Conservation (phyloP, 2,797 vertebrate species). For the Darevskia mixta region DNA sequence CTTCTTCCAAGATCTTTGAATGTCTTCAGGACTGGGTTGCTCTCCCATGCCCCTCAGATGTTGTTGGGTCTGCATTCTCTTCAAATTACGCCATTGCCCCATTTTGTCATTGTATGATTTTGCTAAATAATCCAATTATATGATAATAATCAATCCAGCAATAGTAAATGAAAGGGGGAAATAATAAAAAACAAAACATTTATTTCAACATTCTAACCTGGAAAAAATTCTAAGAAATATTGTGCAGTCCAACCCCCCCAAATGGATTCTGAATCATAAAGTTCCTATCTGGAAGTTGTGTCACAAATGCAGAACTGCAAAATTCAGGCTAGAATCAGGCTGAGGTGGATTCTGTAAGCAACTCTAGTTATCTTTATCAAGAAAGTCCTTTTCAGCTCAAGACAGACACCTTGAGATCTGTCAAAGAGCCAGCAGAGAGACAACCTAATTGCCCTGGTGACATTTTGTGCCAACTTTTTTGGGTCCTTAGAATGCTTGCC, state of each 20-base stretch:
- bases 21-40: not conserved
- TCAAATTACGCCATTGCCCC: not conserved
- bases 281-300: not conserved
- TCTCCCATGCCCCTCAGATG: too few relatives aligned
- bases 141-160: too few relatives aligned
- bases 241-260: not conserved
- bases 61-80: not conserved
- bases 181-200: too few relatives aligned
- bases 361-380: too few relatives aligned
- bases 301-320: not conserved
- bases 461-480: not conserved
- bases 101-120: not conserved
- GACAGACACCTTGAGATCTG: constrained; percentile 20
- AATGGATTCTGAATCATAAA: not conserved
- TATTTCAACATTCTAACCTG: not conserved
- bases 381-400: not conserved
- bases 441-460: not conserved
- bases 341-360: not conserved
- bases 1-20: not conserved
- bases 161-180: too few relatives aligned
- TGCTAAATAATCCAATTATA: too few relatives aligned
- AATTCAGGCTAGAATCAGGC: not conserved
- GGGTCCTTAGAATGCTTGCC: not conserved
- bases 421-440: not conserved
- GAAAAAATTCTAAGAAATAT: not conserved